phyloP scores from a whole-genome alignment of 92 coral and sea anemone genomes.

The Zoanthus gigantus region DNA sequence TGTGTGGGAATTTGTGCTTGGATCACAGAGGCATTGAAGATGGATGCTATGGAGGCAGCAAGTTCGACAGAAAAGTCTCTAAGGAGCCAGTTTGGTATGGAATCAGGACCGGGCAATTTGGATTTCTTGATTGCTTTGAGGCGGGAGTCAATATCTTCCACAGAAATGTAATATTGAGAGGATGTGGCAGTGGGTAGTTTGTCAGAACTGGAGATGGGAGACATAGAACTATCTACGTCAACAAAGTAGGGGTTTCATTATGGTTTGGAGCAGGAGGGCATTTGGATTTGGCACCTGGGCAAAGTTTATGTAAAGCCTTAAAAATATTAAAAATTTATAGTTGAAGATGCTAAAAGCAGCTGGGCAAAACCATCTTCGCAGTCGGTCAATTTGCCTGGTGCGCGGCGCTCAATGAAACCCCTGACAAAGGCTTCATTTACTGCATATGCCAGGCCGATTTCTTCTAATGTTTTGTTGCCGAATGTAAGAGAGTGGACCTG shows the following conservation, averaged over 20 bases:
- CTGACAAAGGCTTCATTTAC: conserved; percentile 34
- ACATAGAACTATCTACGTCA: conserved; percentile 29
- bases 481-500: conserved; percentile 40
- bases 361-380: no score
- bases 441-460: conserved; percentile 34
- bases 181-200: conserved; percentile 30
- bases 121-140: conserved; percentile 20
- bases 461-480: conserved; percentile 33
- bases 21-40: conserved; percentile 41
- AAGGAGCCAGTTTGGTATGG: conserved; percentile 33
- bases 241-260: background rate
- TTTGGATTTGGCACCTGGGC: no score
- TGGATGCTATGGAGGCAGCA: conserved; percentile 31
- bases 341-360: no score
- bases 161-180: conserved; percentile 24
- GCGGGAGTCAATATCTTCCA: conserved; percentile 28
- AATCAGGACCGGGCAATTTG: conserved; percentile 31
- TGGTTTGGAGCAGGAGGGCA: background rate
- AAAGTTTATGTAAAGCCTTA: no score
- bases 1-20: conserved; percentile 33
- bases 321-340: no score
- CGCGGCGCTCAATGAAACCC: no score
- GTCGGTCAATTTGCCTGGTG: no score
- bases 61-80: conserved; percentile 1
- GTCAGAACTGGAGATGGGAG: conserved; percentile 35